Evolutionary conservation across 2,888 invertebrate species (phyloP), one percentile per base, ranked within the genome.

Genomic region (Andricus quercusramuli): DNA sequence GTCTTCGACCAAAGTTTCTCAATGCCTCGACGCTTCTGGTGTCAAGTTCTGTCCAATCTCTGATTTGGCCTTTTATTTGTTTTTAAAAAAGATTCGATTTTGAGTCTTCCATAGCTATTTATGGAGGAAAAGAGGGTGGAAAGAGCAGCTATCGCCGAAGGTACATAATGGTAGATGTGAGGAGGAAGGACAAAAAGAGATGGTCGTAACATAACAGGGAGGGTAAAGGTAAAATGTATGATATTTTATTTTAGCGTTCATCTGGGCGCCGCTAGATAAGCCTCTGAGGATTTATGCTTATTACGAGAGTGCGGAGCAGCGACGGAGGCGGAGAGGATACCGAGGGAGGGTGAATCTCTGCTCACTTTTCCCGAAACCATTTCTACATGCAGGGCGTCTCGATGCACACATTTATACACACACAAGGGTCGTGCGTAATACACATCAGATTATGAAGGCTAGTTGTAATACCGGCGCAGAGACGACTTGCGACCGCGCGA

Each of bases 211-310:
- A 78, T 79, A 80, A 83, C 83, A 83, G 86, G 87, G 85, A 86
- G 89, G 90, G 89, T 88, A 87, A 86, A 88, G 89, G 89, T 89
- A 87, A 88, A 91, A 90, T 90, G 90, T 90, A 90, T 90, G 91
- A 92, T 91, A 91, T 92, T 92, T 91, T 92, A 92, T 92, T 92
- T 91, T 90, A 91, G 89, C 91, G 90, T 92, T 92, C 91, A 91
- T 92, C 91, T 92, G 91, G 90, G 89, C 89, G 87, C 88, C 88
- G 89, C 88, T 91, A 92, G 92, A 92, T 92, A 92, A 92, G 92
- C 92, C 91, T 89, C 87, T 85, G 88, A 91, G 92, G 92, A 92
- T 92, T 92, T 92, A 92, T 92, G 92, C 92, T 92, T 92, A 92
- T 92, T 92, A 92, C 92, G 89, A 87, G 89, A 89, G 89, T 87